Evolutionary conservation across 2,888 invertebrate genomes (phyloP), one percentile per base, ranked within the genome.

Genomic region (Chrysolina americana): DNA sequence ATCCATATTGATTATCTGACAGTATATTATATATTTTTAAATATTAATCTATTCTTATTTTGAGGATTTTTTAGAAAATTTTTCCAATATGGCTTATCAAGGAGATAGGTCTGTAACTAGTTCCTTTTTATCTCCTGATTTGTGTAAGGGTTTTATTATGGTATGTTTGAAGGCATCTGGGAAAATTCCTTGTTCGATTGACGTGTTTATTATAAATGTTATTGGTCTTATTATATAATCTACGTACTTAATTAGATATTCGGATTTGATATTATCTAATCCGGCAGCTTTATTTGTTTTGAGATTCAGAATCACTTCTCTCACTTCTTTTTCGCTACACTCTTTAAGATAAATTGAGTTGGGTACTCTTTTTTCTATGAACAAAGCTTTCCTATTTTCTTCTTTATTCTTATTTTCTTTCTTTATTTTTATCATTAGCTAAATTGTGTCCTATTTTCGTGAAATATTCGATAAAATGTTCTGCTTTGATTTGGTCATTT

Each of bases 191-290:
- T 21, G 2, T 21, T 3, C 11, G 15, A 21, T 59, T 6, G 59
- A 59, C 21, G 6, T 5, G 59, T 59, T 59, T 59, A 59, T 59
- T 11, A 59, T 21, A 21, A 59, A 59, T n/a, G n/a, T n/a, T n/a
- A n/a, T n/a, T n/a, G n/a, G n/a, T n/a, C n/a, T n/a, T n/a, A n/a
- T n/a, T n/a, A 10, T 6, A 15, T 19, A 53, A 6, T 53, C 53
- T 53, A 59, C 28, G 28, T 1, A 59, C 21, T 59, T 21, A 13
- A 59, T 59, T 21, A 21, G 21, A 59, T 13, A 15, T 50, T 50
- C 41, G 48, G 48, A 50, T 17, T 50, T 50, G 8, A 41, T 63
- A 36, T 63, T 2, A 36, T 36, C 63, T 36, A 36, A 13, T 63
- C 63, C 36, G 36, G 28, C 36, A 4, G 59, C 21, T 63, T 2